phyloP scores from a whole-genome alignment of 1,140 invertebrate genomes.

The Pseudobourletiella spinata region DNA sequence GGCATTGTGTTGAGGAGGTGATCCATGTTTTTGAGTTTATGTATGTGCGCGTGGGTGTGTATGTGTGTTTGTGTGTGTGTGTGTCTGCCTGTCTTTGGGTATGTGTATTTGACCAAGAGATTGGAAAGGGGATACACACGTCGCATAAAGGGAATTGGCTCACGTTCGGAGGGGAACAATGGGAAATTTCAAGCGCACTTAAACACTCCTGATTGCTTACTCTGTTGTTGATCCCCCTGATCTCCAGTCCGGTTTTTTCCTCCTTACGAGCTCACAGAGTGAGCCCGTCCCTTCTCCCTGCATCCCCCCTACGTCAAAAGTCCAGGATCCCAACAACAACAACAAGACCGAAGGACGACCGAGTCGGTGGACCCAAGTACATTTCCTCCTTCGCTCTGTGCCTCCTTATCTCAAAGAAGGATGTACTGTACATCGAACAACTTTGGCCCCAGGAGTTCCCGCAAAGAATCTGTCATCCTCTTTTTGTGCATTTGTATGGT shows the following conservation, averaged over 20 bases:
- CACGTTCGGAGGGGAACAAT: slow-evolving; percentile 19
- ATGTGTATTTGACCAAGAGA: neutral
- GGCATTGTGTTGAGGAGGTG: too few relatives aligned
- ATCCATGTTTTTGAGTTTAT: slow-evolving; percentile 11
- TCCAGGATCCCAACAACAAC: neutral
- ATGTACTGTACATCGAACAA: too few relatives aligned
- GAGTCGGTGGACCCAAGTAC: too few relatives aligned
- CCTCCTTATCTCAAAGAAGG: too few relatives aligned
- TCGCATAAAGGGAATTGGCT: slow-evolving; percentile 9
- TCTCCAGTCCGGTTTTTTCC: neutral
- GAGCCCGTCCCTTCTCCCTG: too few relatives aligned
- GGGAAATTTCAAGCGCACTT: slow-evolving; percentile 20
- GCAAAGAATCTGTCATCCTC: too few relatives aligned
- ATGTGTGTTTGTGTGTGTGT: too few relatives aligned
- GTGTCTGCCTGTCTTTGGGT: too few relatives aligned
- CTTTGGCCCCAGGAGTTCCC: too few relatives aligned
- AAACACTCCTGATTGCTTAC: slow-evolving; percentile 22
- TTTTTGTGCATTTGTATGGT: too few relatives aligned
- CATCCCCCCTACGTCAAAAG: neutral
- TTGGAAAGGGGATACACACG: neutral
- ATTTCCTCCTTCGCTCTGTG: neutral
- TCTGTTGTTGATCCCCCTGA: slow-evolving; percentile 7
- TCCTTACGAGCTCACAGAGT: too few relatives aligned
- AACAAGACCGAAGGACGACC: too few relatives aligned
- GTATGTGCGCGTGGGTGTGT: neutral